Conservation (phyloP, 2,113 vertebrate genomes). For the Hemichromis elongatus region DNA sequence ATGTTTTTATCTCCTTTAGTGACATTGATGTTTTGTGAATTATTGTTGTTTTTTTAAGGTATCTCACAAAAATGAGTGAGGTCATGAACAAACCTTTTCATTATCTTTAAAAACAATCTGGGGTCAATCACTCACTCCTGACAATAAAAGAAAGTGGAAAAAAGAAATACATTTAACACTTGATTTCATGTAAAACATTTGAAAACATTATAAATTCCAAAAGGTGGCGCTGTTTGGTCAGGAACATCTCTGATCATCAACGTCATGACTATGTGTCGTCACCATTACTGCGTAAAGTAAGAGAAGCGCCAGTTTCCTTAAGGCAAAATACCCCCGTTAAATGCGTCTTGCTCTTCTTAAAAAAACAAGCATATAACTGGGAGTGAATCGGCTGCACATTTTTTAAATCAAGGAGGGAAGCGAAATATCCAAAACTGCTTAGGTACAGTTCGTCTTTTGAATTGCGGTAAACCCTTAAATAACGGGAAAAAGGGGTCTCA, state of each 20-base stretch:
- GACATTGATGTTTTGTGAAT: fast-evolving
- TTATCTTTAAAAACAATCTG: fast-evolving
- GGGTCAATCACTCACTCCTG: neutral
- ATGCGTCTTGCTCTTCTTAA: neutral
- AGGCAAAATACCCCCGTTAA: neutral
- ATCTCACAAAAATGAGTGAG: fast-evolving
- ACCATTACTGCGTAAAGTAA: neutral
- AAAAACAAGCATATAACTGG: fast-evolving
- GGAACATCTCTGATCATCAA: neutral
- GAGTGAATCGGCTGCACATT: neutral
- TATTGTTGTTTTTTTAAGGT: conserved; percentile 62
- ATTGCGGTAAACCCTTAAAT: fast-evolving
- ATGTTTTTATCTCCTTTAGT: conserved; percentile 63
- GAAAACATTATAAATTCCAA: fast-evolving
- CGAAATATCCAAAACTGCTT: fast-evolving
- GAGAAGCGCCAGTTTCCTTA: neutral
- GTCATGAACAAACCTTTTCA: neutral
- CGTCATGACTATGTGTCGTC: neutral
- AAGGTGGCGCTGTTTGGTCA: neutral
- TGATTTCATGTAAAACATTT: neutral
- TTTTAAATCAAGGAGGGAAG: neutral
- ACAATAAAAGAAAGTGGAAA: neutral
- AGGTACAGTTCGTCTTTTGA: fast-evolving
- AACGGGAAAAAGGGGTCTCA: neutral
- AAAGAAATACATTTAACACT: neutral